phyloP scores from a whole-genome alignment of 2,888 invertebrate species.

The Clitarchus hookeri region DNA sequence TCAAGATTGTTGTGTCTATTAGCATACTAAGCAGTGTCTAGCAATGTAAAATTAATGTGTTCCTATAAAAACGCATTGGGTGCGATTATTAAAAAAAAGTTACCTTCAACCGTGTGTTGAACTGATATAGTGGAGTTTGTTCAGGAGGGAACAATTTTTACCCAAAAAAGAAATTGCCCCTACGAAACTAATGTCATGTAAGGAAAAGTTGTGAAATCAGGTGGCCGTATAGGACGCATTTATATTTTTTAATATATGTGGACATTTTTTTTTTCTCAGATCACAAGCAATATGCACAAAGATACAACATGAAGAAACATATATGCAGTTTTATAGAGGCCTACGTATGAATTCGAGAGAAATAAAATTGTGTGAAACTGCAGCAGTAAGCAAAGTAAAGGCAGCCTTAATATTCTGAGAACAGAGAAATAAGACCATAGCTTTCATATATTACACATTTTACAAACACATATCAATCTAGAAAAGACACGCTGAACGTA shows the following conservation, averaged over 20 bases:
- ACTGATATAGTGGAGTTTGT: not conserved
- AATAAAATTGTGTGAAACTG: no score
- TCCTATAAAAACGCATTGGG: conserved; percentile 38
- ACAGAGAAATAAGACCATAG: no score
- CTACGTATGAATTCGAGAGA: no score
- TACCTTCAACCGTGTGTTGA: conserved; percentile 34
- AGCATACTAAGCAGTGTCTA: conserved; percentile 23
- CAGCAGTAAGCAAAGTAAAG: no score
- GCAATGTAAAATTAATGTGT: conserved; percentile 33
- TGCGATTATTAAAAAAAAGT: conserved; percentile 39
- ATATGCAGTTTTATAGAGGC: no score
- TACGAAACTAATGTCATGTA: not conserved
- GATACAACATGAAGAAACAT: not conserved
- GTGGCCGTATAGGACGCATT: not conserved
- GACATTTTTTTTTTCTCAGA: no score
- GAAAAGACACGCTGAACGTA: no score
- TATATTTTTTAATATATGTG: no score
- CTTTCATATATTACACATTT: no score
- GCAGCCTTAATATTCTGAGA: no score
- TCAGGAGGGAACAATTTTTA: not conserved
- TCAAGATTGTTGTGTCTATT: conserved; percentile 20
- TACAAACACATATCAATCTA: no score
- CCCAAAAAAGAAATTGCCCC: not conserved
- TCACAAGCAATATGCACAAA: not conserved
- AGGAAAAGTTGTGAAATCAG: conserved; percentile 25